Percentiles rank a stretch among this genome's conserved stretches.
These are phyloP conservation scores for Ecdyonurus torrentis DNA, from an alignment of 2,888 invertebrate species.

Conservation along the genomic window DNA sequence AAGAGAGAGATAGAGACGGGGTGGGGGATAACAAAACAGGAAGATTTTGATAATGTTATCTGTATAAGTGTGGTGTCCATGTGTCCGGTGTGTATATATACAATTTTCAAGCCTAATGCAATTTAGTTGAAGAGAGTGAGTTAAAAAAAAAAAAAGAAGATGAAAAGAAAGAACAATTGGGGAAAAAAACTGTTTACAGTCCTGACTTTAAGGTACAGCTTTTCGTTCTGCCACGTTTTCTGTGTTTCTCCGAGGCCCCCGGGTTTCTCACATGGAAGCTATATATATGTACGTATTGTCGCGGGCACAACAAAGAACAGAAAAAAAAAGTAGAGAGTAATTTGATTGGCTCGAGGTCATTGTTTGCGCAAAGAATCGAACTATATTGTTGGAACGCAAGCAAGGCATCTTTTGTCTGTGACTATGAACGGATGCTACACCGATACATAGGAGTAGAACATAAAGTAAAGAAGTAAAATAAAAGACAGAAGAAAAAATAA, in stretches of 20 bases:
- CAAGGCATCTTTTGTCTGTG: background rate
- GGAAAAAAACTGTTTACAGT: too few species aligned
- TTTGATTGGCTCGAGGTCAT: background rate
- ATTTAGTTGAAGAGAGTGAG: too few species aligned
- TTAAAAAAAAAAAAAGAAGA: too few species aligned
- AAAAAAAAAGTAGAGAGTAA: background rate
- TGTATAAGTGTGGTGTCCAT: too few species aligned
- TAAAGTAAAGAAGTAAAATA: background rate
- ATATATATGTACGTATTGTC: background rate
- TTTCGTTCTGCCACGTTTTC: background rate
- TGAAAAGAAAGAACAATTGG: background rate
- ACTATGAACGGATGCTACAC: background rate
- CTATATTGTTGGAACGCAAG: background rate
- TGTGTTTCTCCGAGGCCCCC: too few species aligned
- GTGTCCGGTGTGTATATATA: too few species aligned
- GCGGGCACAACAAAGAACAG: background rate
- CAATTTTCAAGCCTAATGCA: too few species aligned
- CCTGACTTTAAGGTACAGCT: background rate
- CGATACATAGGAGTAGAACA: background rate
- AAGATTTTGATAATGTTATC: too few species aligned
- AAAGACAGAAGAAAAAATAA: too few species aligned
- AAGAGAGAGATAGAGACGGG: too few species aligned
- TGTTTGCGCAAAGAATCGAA: background rate
- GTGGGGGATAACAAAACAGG: too few species aligned
- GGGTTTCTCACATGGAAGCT: too few species aligned